Base-by-base conservation (phyloP, 1,140 invertebrate genomes). In the Muscidifurax raptorellus region DNA sequence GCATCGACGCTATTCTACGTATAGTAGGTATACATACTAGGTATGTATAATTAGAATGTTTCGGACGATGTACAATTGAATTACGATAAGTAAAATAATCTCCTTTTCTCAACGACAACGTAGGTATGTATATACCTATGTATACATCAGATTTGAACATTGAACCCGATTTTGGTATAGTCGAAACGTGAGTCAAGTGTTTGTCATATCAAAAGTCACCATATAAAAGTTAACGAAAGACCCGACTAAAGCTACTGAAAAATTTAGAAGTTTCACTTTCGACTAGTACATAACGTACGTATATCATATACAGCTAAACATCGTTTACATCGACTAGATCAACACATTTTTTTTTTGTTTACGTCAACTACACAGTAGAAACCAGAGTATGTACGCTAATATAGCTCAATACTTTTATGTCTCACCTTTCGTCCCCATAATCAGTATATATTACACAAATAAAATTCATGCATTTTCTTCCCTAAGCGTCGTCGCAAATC, bases 171-270 rank as follows among this genome's bases (percentile, higher is more conserved):
- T 76, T 76, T 47, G 47, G 30, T 47, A 40, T 25, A 15, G 18
- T 74, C 72, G 72, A 27, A 76, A 44, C n/a, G 9, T 44, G 25
- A n/a, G 27, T 30, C 52, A 52, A 27, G 22, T 30, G 25, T 28
- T 75, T 69, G 10, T 67, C 22, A 52, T 78, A 83, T 83, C 82
- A 83, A 83, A 83, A 78, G 59, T 83, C 25, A 6, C 12, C 25
- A 79, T 79, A 79, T 67, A 83, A 83, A 84, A 84, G 22, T 69
- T 72, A 66, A 83, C 27, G 18, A 82, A 82, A 74, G 9, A 2
- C 27, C 5, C 0, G 72, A 67, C 72, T 40, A 77, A 59, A 76
- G 27, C 27, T 83, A 75, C 7, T 77, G n/a, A 67, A 76, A 83
- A 44, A 52, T 78, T 83, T 78, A 69, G 27, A 66, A 79, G 22